Conservation (phyloP, 2,888 invertebrate species). For the Pegoplata infirma region DNA sequence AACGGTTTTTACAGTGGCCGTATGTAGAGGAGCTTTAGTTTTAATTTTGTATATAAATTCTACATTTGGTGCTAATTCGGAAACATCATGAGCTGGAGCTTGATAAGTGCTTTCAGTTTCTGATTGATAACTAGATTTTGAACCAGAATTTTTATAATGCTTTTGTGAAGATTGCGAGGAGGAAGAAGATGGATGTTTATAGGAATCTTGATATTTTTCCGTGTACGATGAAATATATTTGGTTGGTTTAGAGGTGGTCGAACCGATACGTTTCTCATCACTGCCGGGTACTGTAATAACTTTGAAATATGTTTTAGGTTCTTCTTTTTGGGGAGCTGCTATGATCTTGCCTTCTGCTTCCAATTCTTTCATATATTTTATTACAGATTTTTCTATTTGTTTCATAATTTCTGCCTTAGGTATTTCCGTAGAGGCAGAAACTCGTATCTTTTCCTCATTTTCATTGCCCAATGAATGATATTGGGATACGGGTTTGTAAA, state of each 20-base stretch:
- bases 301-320: conserved; percentile 73
- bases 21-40: conserved; percentile 74
- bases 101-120: conserved; percentile 72
- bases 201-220: conserved; percentile 32
- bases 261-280: conserved; percentile 70
- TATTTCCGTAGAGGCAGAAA: conserved; percentile 74
- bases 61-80: conserved; percentile 74
- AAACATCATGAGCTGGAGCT: conserved; percentile 66
- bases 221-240: conserved; percentile 67
- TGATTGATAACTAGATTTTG: conserved; percentile 66
- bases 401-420: conserved; percentile 76
- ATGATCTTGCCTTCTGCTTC: conserved; percentile 76
- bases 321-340: conserved; percentile 67
- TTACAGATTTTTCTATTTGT: conserved; percentile 77
- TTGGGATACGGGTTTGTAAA: conserved; percentile 64
- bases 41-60: conserved; percentile 77
- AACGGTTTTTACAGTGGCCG: conserved; percentile 74
- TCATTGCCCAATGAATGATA: conserved; percentile 55
- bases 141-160: conserved; percentile 40
- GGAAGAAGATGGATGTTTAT: conserved; percentile 38
- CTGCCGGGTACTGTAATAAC: conserved; percentile 65
- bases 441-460: conserved; percentile 68
- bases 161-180: conserved; percentile 55
- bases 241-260: conserved; percentile 74
- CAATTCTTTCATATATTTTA: conserved; percentile 77